Evolutionary conservation across 2,113 vertebrate genomes (phyloP).

Genomic region (Neogale vison): DNA sequence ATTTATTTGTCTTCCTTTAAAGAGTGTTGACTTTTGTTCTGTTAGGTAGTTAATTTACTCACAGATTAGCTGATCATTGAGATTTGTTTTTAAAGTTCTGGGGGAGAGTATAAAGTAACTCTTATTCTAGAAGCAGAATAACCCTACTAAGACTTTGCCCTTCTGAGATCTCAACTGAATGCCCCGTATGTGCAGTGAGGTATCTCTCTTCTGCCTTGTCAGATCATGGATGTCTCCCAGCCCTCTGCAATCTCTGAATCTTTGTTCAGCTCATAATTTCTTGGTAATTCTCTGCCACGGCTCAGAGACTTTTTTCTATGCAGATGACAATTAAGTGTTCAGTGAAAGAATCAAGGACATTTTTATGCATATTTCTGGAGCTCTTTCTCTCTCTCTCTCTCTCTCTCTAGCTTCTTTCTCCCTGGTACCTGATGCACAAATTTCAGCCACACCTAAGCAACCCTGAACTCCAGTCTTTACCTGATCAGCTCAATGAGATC

Average conservation of each 20-base stretch:
- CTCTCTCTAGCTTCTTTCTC: constrained; percentile 50
- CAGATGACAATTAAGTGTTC: background rate
- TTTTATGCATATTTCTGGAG: background rate
- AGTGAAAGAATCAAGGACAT: background rate
- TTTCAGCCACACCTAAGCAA: background rate
- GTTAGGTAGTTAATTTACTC: background rate
- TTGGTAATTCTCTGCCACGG: background rate
- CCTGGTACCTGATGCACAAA: constrained; percentile 29
- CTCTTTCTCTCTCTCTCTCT: constrained; percentile 18
- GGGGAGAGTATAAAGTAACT: background rate
- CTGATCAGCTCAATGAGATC: background rate
- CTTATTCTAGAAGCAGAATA: constrained; percentile 10
- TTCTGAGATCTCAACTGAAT: background rate
- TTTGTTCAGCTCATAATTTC: background rate
- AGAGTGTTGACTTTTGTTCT: constrained; percentile 28
- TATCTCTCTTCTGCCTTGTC: background rate
- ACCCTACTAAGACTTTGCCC: background rate
- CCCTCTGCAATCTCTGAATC: background rate
- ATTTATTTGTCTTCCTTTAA: constrained; percentile 1
- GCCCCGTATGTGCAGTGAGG: background rate
- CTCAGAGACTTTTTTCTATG: background rate
- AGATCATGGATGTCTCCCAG: background rate
- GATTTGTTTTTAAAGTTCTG: background rate
- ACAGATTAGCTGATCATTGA: background rate
- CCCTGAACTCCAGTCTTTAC: background rate